A percentile compares a stretch with the other conserved stretches of the same genome.
Evolutionary conservation across 2,797 vertebrate genomes (phyloP).

Genomic region (Sarcophilus harrisii): DNA sequence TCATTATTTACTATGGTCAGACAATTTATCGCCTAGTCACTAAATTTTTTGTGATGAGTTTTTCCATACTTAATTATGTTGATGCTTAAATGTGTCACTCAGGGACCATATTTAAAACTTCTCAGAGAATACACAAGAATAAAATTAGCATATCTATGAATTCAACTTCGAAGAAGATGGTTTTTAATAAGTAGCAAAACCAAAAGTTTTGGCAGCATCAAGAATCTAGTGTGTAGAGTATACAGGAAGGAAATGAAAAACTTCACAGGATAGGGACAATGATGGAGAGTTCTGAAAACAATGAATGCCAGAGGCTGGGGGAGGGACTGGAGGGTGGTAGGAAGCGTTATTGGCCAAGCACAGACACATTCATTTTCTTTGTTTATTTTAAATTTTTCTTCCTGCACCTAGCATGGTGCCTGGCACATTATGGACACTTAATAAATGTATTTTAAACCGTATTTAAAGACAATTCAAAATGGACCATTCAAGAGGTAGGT

Average conservation of each 20-base stretch:
- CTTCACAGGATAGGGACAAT: background rate
- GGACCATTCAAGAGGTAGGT: background rate
- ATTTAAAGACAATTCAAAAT: background rate
- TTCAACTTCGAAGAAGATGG: background rate
- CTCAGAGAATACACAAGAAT: background rate
- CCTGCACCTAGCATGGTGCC: background rate
- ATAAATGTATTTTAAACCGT: background rate
- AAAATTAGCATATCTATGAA: background rate
- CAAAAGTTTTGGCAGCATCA: background rate
- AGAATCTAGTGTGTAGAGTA: background rate
- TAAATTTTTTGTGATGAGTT: background rate
- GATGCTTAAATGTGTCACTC: background rate
- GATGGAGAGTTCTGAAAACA: background rate
- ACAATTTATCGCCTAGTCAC: background rate
- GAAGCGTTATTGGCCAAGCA: background rate
- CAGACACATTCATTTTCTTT: background rate
- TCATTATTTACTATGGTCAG: background rate
- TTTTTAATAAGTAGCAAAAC: background rate
- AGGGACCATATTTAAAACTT: background rate
- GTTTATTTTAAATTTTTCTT: background rate
- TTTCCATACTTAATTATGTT: background rate
- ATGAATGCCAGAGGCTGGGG: background rate
- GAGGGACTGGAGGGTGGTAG: background rate
- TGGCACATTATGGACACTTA: background rate
- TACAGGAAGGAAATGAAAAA: background rate